Evolutionary conservation across 2,797 vertebrate genomes (phyloP), one percentile per base, ranked within the genome.

Genomic region (Fratercula arctica): DNA sequence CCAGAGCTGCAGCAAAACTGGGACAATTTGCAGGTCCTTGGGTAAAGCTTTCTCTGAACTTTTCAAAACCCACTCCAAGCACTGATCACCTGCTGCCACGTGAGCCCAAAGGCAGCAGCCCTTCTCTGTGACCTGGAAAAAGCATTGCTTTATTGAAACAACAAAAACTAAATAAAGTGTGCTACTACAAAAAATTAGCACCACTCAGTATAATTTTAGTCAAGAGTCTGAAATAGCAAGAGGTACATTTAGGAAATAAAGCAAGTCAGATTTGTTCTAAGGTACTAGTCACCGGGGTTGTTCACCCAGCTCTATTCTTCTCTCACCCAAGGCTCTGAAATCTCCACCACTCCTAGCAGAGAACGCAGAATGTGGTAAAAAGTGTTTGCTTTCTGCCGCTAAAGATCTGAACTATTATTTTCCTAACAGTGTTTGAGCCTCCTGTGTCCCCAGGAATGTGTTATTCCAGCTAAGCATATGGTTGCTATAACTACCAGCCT

Each of bases 401-500:
- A 0, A 37, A 31, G 50, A 10, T 2, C 43, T 3, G 46, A 60
- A 33, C 60, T 67, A 6, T 7, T 28, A 2, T 9, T 59, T 51
- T 8, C 17, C 56, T 39, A 3, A 29, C 21, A 23, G 43, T 11
- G 8, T 33, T 74, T 41, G 59, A 86, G 73, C 82, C 37, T 53
- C 60, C 68, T 5, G 53, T 68, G 74, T 83, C 66, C 77, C 48
- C 15, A 23, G 73, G 79, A 84, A 57, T 57, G 74, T 15, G 61
- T 24, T n/a, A 4, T 35, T 74, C 68, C 63, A 63, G 86, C n/a
- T 10, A 8, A 70, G 86, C 50, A 1, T n/a, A 50, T 41, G 69
- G 95, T 96, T 98, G 88, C 94, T 91, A 63, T 96, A 88, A 90
- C 61, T 78, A 80, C 85, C 64, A 41, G 86, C 67, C 81, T 63